Conservation (phyloP, 2,888 invertebrate genomes). For the Colostygia pectinataria region DNA sequence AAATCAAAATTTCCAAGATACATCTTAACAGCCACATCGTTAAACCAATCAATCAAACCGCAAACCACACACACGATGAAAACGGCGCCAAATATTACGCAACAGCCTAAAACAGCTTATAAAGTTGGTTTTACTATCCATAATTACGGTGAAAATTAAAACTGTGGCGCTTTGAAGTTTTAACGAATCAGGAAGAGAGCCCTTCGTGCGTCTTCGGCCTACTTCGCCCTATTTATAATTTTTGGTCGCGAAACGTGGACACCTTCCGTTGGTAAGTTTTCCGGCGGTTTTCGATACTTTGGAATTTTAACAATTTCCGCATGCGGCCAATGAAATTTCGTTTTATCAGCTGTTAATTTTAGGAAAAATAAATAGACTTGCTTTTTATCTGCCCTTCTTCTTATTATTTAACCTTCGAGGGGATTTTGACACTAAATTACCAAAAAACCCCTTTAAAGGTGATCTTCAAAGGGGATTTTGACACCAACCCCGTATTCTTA, state of each 20-base stretch:
- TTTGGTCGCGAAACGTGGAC: conserved; percentile 50
- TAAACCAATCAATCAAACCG: conserved; percentile 24
- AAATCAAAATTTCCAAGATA: conserved; percentile 7
- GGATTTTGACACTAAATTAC: too few species aligned
- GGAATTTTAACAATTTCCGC: conserved; percentile 24
- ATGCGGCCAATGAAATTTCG: not conserved
- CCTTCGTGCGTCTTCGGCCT: conserved; percentile 31
- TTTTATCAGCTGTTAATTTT: conserved; percentile 1
- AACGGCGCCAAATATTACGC: conserved; percentile 34
- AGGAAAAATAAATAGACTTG: not conserved
- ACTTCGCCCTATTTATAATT: conserved; percentile 45
- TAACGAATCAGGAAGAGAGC: conserved; percentile 62
- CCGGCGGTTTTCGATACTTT: conserved; percentile 35
- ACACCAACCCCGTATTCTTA: too few species aligned
- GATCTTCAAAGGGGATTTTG: too few species aligned
- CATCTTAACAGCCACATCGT: conserved; percentile 24
- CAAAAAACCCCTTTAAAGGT: too few species aligned
- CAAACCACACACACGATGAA: conserved; percentile 19
- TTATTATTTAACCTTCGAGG: too few species aligned
- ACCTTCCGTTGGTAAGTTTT: conserved; percentile 45
- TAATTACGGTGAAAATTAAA: conserved; percentile 65
- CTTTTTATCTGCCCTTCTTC: too few species aligned
- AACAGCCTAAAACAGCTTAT: conserved; percentile 42
- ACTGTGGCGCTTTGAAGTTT: conserved; percentile 59
- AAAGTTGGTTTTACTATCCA: conserved; percentile 46